These are phyloP conservation scores for Cololabis saira DNA, from an alignment of 2,113 vertebrate species.

Conservation along the genomic window DNA sequence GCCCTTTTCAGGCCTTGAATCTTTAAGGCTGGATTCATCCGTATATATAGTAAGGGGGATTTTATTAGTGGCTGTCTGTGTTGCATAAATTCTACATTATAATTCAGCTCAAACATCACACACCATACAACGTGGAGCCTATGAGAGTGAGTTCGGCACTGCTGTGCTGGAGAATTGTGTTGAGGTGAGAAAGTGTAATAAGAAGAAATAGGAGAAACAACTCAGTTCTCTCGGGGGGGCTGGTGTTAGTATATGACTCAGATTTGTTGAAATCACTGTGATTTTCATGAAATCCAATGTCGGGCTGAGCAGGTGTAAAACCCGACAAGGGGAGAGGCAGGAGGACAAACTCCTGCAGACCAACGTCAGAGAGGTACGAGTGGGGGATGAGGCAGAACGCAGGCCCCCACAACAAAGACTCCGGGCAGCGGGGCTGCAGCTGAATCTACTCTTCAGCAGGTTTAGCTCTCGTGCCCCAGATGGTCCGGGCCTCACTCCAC, in stretches of 20 bases:
- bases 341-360: too few relatives aligned
- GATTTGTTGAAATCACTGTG: not conserved
- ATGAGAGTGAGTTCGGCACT: not conserved
- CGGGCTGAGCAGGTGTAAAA: too few relatives aligned
- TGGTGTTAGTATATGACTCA: not conserved
- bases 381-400: too few relatives aligned
- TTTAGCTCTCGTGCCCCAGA: too few relatives aligned
- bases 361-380: too few relatives aligned
- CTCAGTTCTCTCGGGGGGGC: not conserved
- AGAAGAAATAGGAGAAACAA: not conserved
- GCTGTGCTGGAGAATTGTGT: not conserved
- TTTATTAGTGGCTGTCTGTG: not conserved
- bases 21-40: not conserved
- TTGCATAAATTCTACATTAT: constrained; percentile 18
- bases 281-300: not conserved
- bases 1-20: constrained; percentile 1
- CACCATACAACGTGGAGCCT: not conserved
- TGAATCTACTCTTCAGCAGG: too few relatives aligned
- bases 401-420: too few relatives aligned
- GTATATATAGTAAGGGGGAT: not conserved
- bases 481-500: too few relatives aligned
- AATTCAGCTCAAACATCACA: constrained; percentile 10
- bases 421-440: too few relatives aligned
- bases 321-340: too few relatives aligned
- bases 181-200: not conserved